phyloP scores from a whole-genome alignment of 2,888 invertebrate species.

The Brassicogethes aeneus region DNA sequence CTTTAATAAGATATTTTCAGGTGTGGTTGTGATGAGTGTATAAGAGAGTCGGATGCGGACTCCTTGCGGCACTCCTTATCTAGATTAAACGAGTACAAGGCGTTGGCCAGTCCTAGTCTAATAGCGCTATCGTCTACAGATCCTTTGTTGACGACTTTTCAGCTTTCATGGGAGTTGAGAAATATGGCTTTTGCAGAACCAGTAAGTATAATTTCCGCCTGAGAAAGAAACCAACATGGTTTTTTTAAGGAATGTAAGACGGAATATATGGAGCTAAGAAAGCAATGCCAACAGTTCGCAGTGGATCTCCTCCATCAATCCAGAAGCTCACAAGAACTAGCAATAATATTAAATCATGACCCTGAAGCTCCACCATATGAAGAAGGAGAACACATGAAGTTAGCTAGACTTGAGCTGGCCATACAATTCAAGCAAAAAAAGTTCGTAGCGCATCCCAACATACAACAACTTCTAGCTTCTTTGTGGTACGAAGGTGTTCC shows the following conservation, averaged over 20 bases:
- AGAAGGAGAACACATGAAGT: constrained; percentile 73
- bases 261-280: constrained; percentile 80
- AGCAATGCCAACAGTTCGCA: constrained; percentile 83
- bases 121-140: constrained; percentile 89
- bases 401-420: constrained; percentile 81
- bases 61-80: constrained; percentile 77
- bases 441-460: constrained; percentile 74
- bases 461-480: constrained; percentile 83
- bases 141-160: constrained; percentile 89
- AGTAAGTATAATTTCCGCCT: constrained; percentile 29
- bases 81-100: constrained; percentile 86
- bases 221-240: no score
- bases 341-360: constrained; percentile 89
- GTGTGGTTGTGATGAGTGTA: constrained; percentile 87
- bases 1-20: constrained; percentile 37
- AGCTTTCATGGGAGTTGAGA: constrained; percentile 89
- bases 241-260: constrained; percentile 67
- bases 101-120: constrained; percentile 85
- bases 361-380: constrained; percentile 61
- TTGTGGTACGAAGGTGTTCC: constrained; percentile 96
- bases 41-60: constrained; percentile 62
- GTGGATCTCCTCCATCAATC: constrained; percentile 87
- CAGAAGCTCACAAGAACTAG: constrained; percentile 85
- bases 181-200: constrained; percentile 85
- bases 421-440: constrained; percentile 92